Conservation (phyloP, 2,113 vertebrate species). For the Acinonyx jubatus region DNA sequence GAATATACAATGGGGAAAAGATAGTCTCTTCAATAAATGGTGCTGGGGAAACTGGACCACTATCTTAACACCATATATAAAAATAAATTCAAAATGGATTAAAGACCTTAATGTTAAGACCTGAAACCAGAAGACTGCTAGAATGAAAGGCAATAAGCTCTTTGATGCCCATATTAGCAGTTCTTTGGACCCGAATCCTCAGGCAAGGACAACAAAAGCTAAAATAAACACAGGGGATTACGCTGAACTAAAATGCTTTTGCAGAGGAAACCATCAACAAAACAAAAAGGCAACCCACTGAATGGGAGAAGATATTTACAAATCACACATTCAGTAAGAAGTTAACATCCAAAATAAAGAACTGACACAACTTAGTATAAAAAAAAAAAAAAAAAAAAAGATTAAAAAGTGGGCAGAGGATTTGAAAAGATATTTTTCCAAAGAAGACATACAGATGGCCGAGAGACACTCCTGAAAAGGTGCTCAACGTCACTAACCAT, state of each 20-base stretch:
- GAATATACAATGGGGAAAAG: background rate
- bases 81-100: background rate
- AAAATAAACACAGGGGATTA: background rate
- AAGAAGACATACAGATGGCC: background rate
- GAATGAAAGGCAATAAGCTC: background rate
- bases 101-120: background rate
- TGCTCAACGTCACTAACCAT: background rate
- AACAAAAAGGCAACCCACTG: background rate
- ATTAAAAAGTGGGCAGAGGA: background rate
- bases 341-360: background rate
- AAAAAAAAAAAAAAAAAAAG: background rate
- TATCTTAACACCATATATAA: background rate
- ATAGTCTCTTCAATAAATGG: background rate
- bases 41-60: background rate
- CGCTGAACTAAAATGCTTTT: background rate
- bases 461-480: background rate
- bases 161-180: background rate
- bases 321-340: background rate
- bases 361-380: background rate
- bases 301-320: background rate
- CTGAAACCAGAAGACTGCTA: background rate
- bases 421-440: background rate
- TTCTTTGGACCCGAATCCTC: background rate
- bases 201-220: background rate
- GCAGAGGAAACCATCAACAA: background rate